Percentiles rank a stretch among this genome's conserved stretches.
These are phyloP conservation scores for Spongilla lacustris DNA, from an alignment of 37 sponge, comb jelly and placozoan genomes.

Conservation along the genomic window DNA sequence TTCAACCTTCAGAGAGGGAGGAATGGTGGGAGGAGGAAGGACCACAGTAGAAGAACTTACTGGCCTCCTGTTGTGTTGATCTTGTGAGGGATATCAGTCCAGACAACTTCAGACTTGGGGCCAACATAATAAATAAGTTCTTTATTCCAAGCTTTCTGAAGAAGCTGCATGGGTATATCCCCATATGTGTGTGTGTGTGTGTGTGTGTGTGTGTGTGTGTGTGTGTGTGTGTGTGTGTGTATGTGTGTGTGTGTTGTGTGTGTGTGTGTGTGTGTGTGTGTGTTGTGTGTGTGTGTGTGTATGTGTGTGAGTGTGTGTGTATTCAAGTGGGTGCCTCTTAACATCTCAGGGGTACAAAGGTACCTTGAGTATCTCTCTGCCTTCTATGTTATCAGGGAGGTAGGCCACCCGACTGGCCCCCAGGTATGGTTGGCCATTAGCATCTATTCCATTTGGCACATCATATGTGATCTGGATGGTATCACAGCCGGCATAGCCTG, in stretches of 20 bases:
- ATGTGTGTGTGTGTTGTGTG: no score
- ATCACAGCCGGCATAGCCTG: conserved; percentile 57
- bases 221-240: no score
- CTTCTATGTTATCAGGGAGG: conserved; percentile 67
- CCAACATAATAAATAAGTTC: conserved; percentile 65
- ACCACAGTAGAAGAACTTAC: conserved; percentile 17
- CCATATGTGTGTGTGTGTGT: neutral
- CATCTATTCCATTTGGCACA: conserved; percentile 64
- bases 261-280: no score
- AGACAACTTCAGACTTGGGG: conserved; percentile 39
- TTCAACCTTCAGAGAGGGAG: no score
- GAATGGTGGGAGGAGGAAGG: no score
- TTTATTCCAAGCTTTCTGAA: conserved; percentile 57
- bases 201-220: no score
- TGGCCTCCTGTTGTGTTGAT: conserved; percentile 45
- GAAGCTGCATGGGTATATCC: conserved; percentile 14
- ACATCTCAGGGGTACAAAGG: no score
- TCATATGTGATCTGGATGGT: conserved; percentile 69
- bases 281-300: no score
- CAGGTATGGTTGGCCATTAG: conserved; percentile 52
- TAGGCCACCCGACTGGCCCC: conserved; percentile 66
- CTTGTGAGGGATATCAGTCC: conserved; percentile 88
- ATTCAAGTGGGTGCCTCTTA: no score
- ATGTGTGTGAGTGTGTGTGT: no score
- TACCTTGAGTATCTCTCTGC: conserved; percentile 41